Conservation (phyloP, 2,113 vertebrate genomes). For the Anas platyrhynchos region DNA sequence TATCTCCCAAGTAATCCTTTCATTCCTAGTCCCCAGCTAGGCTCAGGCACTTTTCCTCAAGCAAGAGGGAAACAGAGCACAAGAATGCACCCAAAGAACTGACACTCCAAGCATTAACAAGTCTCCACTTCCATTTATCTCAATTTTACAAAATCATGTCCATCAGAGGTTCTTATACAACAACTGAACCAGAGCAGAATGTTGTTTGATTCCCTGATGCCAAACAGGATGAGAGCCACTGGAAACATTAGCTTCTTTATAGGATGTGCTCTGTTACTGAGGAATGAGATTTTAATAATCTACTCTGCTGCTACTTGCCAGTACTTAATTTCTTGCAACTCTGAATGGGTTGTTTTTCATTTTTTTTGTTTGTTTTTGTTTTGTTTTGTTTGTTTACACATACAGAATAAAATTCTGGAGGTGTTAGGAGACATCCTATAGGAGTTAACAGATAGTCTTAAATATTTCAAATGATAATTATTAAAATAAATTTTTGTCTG, state of each 20-base stretch:
- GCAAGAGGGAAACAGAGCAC: neutral
- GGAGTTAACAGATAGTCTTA: neutral
- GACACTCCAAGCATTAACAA: neutral
- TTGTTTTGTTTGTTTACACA: neutral
- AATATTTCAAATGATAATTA: neutral
- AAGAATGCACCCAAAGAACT: fast-evolving
- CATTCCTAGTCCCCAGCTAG: neutral
- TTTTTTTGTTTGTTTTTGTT: neutral
- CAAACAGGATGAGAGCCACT: neutral
- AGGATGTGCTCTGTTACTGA: neutral
- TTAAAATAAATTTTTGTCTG: neutral
- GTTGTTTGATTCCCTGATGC: neutral
- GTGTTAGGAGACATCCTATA: neutral
- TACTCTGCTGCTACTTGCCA: neutral
- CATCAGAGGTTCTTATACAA: neutral
- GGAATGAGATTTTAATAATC: neutral
- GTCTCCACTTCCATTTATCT: neutral
- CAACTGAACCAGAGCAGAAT: neutral
- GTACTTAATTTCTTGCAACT: neutral
- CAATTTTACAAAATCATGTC: neutral
- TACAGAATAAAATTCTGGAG: fast-evolving
- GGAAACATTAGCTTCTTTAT: neutral
- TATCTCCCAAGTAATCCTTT: neutral
- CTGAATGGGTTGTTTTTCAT: neutral
- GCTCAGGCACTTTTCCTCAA: neutral